Conservation (phyloP, 2,797 vertebrate genomes). For the Clamator glandarius region DNA sequence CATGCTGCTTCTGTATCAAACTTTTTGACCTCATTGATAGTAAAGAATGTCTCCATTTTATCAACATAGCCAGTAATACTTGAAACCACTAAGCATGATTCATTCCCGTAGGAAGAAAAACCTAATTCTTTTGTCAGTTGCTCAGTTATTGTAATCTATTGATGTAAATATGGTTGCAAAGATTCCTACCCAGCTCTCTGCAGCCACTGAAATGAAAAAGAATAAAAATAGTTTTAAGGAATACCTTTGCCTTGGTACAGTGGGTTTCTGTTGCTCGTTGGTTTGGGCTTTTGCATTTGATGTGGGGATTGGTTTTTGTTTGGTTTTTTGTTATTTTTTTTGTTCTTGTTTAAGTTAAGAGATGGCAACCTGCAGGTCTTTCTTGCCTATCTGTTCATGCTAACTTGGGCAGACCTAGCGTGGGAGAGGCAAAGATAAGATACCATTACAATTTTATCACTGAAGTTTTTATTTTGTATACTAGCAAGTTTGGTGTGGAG, state of each 20-base stretch:
- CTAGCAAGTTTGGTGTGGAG: background rate
- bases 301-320: background rate
- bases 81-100: background rate
- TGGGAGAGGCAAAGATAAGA: background rate
- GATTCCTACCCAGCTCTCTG: background rate
- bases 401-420: background rate
- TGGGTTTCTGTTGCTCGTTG: background rate
- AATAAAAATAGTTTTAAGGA: background rate
- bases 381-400: background rate
- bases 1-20: background rate
- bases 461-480: background rate
- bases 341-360: background rate
- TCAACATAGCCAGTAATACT: background rate
- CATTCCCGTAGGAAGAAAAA: background rate
- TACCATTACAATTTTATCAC: background rate
- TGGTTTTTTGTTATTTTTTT: background rate
- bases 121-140: background rate
- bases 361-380: background rate
- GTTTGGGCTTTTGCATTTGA: background rate
- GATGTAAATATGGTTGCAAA: background rate
- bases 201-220: background rate
- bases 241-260: background rate
- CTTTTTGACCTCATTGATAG: background rate
- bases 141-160: background rate
- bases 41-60: background rate